A percentile compares a stretch with the other conserved stretches of the same genome.
Conservation (phyloP, 2,797 vertebrate genomes). For the Alauda arvensis region DNA sequence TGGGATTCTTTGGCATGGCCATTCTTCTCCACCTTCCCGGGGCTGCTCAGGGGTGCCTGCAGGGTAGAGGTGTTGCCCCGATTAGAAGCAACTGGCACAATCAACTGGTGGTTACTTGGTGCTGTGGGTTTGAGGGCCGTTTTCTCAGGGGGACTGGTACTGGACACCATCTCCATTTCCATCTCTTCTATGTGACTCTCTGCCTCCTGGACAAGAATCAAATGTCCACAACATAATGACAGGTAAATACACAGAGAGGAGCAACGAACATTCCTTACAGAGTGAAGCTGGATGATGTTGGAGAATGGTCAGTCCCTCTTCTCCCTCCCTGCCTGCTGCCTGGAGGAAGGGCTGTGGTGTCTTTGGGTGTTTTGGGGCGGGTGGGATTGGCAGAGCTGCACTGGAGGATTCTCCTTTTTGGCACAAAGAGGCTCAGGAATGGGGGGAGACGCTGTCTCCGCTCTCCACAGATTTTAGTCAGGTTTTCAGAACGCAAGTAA, state of each 20-base stretch:
- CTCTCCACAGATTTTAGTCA: not conserved
- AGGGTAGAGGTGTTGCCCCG: conserved; percentile 71
- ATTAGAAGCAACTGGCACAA: conserved; percentile 70
- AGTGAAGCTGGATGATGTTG: conserved; percentile 7
- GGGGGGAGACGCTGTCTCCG: not conserved
- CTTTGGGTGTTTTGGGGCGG: not conserved
- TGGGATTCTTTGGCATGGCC: conserved; percentile 82
- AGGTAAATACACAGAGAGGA: conserved; percentile 14
- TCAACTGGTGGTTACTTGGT: conserved; percentile 75
- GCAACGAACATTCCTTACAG: not conserved
- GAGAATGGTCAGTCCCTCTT: not conserved
- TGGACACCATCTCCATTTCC: conserved; percentile 91
- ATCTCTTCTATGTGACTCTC: conserved; percentile 84
- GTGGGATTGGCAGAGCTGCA: not conserved
- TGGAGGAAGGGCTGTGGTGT: not conserved
- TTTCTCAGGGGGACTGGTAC: conserved; percentile 83
- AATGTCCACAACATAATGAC: conserved; percentile 50
- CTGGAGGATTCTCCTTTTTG: not conserved
- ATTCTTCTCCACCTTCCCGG: conserved; percentile 80
- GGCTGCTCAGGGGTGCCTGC: conserved; percentile 68
- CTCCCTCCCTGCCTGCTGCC: not conserved
- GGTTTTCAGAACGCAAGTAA: not conserved
- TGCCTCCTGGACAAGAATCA: conserved; percentile 87
- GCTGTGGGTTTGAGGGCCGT: conserved; percentile 80
- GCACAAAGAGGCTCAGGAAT: not conserved